These are phyloP conservation scores for Heliothis virescens DNA, from an alignment of 1,140 invertebrate genomes.

Conservation along the genomic window DNA sequence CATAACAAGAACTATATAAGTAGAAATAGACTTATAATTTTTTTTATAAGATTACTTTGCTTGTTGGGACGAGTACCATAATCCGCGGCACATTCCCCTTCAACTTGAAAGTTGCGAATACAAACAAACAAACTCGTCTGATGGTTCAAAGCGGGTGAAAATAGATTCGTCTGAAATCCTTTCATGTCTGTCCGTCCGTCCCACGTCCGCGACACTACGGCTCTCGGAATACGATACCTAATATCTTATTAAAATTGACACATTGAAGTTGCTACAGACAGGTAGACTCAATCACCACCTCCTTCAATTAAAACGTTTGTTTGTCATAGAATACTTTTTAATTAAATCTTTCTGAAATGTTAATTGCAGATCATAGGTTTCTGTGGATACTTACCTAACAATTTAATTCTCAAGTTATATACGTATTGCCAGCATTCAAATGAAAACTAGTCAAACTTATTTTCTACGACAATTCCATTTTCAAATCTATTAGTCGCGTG, in stretches of 20 bases:
- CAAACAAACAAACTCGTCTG: slow-evolving; percentile 74
- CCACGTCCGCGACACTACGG: slow-evolving; percentile 65
- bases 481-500: slow-evolving; percentile 10
- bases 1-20: no score
- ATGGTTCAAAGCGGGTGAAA: slow-evolving; percentile 76
- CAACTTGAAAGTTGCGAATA: slow-evolving; percentile 77
- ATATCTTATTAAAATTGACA: slow-evolving; percentile 48
- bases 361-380: not conserved
- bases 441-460: slow-evolving; percentile 27
- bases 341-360: slow-evolving; percentile 1
- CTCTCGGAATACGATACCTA: slow-evolving; percentile 43
- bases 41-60: no score
- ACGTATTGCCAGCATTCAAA: not conserved
- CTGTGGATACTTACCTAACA: not conserved
- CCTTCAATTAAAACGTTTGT: slow-evolving; percentile 18
- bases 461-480: slow-evolving; percentile 31
- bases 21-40: no score
- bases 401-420: not conserved
- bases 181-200: slow-evolving; percentile 72
- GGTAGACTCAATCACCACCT: slow-evolving; percentile 23
- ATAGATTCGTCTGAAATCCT: slow-evolving; percentile 80
- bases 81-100: slow-evolving; percentile 65
- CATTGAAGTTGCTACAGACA: slow-evolving; percentile 28
- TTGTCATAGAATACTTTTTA: slow-evolving; percentile 1
- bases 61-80: slow-evolving; percentile 43